Base-by-base conservation (phyloP, 2,113 vertebrate genomes). In the Lophius piscatorius region DNA sequence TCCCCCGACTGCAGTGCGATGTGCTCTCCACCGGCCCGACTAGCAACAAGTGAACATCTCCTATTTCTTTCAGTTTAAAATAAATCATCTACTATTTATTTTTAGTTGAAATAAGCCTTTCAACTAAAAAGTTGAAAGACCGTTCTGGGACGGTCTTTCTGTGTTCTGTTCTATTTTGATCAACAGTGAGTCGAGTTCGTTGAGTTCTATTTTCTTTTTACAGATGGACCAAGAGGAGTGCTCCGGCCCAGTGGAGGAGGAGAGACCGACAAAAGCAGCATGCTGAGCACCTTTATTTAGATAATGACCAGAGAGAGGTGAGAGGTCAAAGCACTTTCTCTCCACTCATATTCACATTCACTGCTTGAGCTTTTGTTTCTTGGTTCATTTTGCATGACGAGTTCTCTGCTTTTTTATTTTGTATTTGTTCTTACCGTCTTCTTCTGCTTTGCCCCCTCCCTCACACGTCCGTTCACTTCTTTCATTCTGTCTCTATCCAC, bases 271-370 rank as follows among this genome's bases (percentile, higher is more conserved):
- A 98, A 86, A 98, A 97, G 72, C 97, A 99, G 26, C 97, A 98
- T 56, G 93, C 95, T 1, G 97, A 98, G 78, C 97, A 98, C 80
- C 88, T 98, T 52, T 94, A 94, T 70, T 90, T 99, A 73, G 97
- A 98, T 81, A 99, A 99, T 52, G 96, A 97, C 88, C 97, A 98
- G 93, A 93, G 96, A 90, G 97, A 99, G 94, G 97, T 97, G 80
- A 89, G 82, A 12, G 13, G 10, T 36, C 41, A 13, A 41, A 5
- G 2, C 40, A 4, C 28, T 24, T 14, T 21, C 38, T 60, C 11
- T 9, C 12, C 12, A 57, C 23, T 63, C 50, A 29, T 24, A n/a
- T 69, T 68, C n/a, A 47, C 39, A 55, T 31, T 39, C 20, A 46
- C 46, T 6, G 18, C 54, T 17, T 35, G 28, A n/a, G n/a, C 29